Evolutionary conservation across 2,113 vertebrate genomes (phyloP).

Genomic region (Solenodon paradoxus): DNA sequence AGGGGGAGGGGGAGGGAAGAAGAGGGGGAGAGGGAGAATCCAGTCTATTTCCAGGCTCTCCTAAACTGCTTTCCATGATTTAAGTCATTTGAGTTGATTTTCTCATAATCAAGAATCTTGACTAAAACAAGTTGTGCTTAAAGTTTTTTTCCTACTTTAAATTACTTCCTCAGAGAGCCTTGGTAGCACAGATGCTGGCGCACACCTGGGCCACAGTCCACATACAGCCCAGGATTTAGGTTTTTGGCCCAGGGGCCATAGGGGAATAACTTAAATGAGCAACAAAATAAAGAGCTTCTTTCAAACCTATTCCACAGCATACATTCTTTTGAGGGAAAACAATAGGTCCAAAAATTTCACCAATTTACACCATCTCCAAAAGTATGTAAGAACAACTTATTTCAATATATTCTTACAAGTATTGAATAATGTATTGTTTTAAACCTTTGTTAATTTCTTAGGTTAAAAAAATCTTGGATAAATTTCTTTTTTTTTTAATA

Average conservation of each 20-base stretch:
- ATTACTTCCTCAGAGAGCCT: neutral
- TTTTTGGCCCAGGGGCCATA: too few species aligned
- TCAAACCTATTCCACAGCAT: too few species aligned
- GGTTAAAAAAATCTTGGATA: neutral
- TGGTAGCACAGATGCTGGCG: too few species aligned
- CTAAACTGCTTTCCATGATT: neutral
- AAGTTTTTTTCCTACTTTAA: neutral
- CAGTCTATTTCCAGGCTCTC: neutral
- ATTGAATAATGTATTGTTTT: neutral
- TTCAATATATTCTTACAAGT: neutral
- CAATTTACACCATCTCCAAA: neutral
- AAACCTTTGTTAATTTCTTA: neutral
- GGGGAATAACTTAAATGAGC: too few species aligned
- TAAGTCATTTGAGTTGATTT: neutral
- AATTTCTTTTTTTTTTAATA: neutral
- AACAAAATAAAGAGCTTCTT: too few species aligned
- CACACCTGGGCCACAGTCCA: too few species aligned
- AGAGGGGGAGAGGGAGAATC: neutral
- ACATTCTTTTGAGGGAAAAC: constrained; percentile 12
- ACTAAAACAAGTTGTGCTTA: neutral
- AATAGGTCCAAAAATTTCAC: neutral
- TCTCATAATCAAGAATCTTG: constrained; percentile 23
- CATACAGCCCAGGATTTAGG: too few species aligned
- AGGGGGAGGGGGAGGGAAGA: neutral
- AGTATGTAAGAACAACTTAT: neutral